Evolutionary conservation across 1,140 invertebrate genomes (phyloP), one percentile per base, ranked within the genome.

Genomic region (Galendromus occidentalis): DNA sequence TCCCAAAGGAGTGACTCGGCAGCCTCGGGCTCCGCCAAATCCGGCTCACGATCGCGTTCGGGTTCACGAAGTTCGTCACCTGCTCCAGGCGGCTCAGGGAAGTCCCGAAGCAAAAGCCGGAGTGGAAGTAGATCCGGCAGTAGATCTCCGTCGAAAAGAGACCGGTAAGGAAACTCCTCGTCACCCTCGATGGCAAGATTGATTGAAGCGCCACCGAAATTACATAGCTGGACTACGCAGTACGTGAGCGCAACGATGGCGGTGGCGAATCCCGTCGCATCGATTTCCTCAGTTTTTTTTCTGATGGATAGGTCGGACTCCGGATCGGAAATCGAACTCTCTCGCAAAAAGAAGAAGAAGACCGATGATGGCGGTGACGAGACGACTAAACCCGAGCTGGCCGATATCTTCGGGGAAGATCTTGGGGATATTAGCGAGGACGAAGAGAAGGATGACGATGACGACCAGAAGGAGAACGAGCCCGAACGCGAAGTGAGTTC

Each of bases 341-440:
- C 25, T 17, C 51, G 22, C 22, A 59, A 59, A 22, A 59, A 59
- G 22, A 17, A 25, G 51, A 59, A 59, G 33, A 59, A 59, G 33
- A 59, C 25, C 2, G 51, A 59, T 17, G 51, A 17, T 1, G 22
- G 1, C 17, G 33, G 25, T 20, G 20, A 25, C 33, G 51, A 14
- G 4, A 22, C 14, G 22, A 25, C n/a, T 25, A 25, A 33, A 22
- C 51, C 51, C 22, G 51, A 59, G 33, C 2, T 59, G 14, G 20
- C 85, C 67, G 88, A 88, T 44, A 78, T 96, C 25, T 95, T 95
- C 77, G 91, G 91, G 44, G 90, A 91, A 77, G 89, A 88, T 29
- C 88, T 87, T 70, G 90, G 93, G 72, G 92, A 93, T 20, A 92
- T 87, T 75, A 76, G 77, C 18, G 76, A 72, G 39, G 72, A 71